phyloP scores from a whole-genome alignment of 2,797 vertebrate genomes.

The Sarcoramphus papa region DNA sequence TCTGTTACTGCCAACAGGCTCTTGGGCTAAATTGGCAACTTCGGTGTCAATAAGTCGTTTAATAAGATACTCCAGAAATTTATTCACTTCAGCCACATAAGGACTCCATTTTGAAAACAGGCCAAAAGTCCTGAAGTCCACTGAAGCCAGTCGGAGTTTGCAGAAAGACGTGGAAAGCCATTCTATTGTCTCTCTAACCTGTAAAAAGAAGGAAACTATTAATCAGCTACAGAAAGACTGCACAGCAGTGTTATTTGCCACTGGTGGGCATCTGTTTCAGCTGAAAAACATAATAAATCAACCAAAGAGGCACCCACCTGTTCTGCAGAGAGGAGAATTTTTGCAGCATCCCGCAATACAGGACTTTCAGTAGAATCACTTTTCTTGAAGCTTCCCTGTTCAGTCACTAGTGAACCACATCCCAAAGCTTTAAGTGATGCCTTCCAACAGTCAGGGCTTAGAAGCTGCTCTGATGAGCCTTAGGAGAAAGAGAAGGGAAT shows the following conservation, averaged over 20 bases:
- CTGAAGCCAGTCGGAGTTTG: slow-evolving; percentile 83
- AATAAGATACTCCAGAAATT: slow-evolving; percentile 82
- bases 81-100: slow-evolving; percentile 83
- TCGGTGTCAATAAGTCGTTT: slow-evolving; percentile 78
- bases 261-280: background rate
- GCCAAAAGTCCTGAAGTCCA: slow-evolving; percentile 92
- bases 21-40: slow-evolving; percentile 75
- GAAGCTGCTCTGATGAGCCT: slow-evolving; percentile 92
- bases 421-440: slow-evolving; percentile 86
- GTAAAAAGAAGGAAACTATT: background rate
- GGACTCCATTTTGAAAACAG: slow-evolving; percentile 92
- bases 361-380: slow-evolving; percentile 27
- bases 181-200: slow-evolving; percentile 91
- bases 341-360: slow-evolving; percentile 10
- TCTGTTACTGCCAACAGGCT: slow-evolving; percentile 79
- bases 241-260: background rate
- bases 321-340: slow-evolving; percentile 82
- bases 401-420: slow-evolving; percentile 65
- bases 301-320: slow-evolving; percentile 74
- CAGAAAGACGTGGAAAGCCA: slow-evolving; percentile 92
- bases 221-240: background rate
- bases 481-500: background rate
- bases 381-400: slow-evolving; percentile 39
- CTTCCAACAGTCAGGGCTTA: slow-evolving; percentile 94
- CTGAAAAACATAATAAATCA: background rate